Percentiles rank a stretch among this genome's conserved stretches.
phyloP scores from a whole-genome alignment of 2,797 vertebrate species.

The Paramormyrops hopkinsi region DNA sequence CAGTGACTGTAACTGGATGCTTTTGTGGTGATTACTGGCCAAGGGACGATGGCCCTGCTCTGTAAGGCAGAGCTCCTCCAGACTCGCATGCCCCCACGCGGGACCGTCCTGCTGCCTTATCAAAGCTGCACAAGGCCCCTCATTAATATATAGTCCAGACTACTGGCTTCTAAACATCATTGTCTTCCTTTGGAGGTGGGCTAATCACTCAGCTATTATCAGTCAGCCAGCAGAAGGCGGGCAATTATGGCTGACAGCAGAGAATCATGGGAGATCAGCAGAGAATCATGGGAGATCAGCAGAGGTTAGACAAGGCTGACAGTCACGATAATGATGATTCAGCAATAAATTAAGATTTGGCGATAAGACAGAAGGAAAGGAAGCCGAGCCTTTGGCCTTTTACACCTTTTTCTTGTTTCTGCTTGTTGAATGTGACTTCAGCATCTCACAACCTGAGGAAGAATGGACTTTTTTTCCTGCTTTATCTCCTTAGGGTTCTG shows the following conservation, averaged over 20 bases:
- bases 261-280: conserved; percentile 75
- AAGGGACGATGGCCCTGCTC: background rate
- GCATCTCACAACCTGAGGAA: conserved; percentile 74
- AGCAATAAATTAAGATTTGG: conserved; percentile 81
- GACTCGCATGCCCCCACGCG: conserved; percentile 69
- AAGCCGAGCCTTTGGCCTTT: conserved; percentile 56
- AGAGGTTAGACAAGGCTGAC: conserved; percentile 80
- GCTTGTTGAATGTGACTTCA: conserved; percentile 69
- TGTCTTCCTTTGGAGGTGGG: conserved; percentile 81
- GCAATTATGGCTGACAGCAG: conserved; percentile 78
- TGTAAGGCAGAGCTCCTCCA: conserved; percentile 50
- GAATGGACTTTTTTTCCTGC: conserved; percentile 68
- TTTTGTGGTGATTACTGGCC: background rate
- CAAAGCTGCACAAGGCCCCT: conserved; percentile 81
- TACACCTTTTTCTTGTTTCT: conserved; percentile 66
- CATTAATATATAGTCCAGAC: conserved; percentile 83
- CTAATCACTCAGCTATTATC: conserved; percentile 87
- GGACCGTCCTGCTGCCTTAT: conserved; percentile 75
- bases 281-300: conserved; percentile 73
- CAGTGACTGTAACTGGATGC: background rate
- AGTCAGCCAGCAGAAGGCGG: conserved; percentile 82
- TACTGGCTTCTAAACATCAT: conserved; percentile 73
- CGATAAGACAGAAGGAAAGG: conserved; percentile 72
- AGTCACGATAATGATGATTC: conserved; percentile 80
- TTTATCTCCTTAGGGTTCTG: conserved; percentile 46